Evolutionary conservation across 2,888 invertebrate genomes (phyloP).

Genomic region (Scrobipalpa atriplicella): DNA sequence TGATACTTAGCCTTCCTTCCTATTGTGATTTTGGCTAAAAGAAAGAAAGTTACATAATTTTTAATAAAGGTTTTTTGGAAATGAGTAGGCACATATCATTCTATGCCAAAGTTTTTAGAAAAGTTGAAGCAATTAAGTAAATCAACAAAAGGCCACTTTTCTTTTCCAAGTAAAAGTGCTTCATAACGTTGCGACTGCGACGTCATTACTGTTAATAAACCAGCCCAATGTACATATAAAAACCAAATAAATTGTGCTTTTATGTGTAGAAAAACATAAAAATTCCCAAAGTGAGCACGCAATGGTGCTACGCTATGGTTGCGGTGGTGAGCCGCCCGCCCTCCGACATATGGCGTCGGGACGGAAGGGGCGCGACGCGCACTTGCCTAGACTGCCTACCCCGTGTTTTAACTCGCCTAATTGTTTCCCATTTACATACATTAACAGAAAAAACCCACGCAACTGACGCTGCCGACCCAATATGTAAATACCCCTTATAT

Average conservation of each 20-base stretch:
- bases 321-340: conserved; percentile 57
- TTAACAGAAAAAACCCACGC: conserved; percentile 73
- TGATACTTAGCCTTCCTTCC: no score
- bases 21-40: no score
- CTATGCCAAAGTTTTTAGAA: neutral
- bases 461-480: conserved; percentile 70
- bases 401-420: conserved; percentile 82
- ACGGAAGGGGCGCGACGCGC: conserved; percentile 72
- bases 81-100: no score
- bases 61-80: no score
- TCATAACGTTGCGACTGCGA: neutral
- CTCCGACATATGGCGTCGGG: conserved; percentile 71
- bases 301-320: conserved; percentile 19
- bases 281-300: conserved; percentile 24
- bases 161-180: conserved; percentile 3
- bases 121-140: neutral
- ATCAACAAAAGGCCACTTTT: neutral
- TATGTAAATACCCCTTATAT: conserved; percentile 68
- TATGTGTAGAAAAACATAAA: neutral
- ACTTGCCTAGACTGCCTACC: conserved; percentile 79
- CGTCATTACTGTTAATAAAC: conserved; percentile 4
- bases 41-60: no score
- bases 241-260: neutral
- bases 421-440: conserved; percentile 82
- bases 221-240: neutral